phyloP scores from a whole-genome alignment of 2,797 vertebrate genomes.

The Gallinago stenura region DNA sequence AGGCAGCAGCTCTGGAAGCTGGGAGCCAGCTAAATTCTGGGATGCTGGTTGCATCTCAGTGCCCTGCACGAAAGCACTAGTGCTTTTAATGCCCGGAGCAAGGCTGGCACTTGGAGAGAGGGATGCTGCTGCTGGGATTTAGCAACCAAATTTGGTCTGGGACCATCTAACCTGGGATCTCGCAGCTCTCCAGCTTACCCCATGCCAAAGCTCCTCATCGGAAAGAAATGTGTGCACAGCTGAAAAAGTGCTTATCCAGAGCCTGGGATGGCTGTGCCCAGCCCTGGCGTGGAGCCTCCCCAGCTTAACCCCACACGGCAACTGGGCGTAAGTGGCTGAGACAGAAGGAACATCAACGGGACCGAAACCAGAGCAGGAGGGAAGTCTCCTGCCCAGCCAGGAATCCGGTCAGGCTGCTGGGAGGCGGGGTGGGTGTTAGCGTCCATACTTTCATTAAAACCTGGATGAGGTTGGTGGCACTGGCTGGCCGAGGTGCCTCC shows the following conservation, averaged over 20 bases:
- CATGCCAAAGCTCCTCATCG: background rate
- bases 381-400: background rate
- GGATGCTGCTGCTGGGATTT: background rate
- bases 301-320: background rate
- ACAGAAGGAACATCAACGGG: background rate
- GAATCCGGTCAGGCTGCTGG: background rate
- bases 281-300: background rate
- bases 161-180: background rate
- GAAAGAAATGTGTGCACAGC: background rate
- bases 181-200: background rate
- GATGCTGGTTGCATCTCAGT: background rate
- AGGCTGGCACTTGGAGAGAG: background rate
- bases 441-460: background rate
- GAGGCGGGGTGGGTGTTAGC: background rate
- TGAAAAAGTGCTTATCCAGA: background rate
- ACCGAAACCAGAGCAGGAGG: background rate
- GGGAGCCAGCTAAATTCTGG: fast-evolving
- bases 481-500: background rate
- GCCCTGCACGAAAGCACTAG: fast-evolving
- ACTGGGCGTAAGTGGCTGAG: background rate
- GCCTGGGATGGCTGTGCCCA: background rate
- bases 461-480: background rate
- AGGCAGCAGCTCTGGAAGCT: background rate
- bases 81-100: fast-evolving
- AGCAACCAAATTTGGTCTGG: background rate